Base-by-base conservation (phyloP, 2,888 invertebrate genomes). In the Cecidostiba fungosa region DNA sequence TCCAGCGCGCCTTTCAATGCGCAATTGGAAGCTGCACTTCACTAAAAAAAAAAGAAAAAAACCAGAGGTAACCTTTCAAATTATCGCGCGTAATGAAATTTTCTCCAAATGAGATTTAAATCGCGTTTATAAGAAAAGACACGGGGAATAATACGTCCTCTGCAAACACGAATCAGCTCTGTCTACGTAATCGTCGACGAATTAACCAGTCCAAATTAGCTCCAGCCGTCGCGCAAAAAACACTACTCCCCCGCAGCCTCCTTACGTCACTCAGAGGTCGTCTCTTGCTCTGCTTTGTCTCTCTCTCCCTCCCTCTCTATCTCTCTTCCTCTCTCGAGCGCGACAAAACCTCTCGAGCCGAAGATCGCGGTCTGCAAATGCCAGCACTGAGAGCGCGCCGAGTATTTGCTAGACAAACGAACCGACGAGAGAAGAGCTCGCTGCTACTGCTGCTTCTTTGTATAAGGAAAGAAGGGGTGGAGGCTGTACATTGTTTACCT, bases 321-420 rank as follows among this genome's bases (percentile, higher is more conserved):
- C 77, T 10, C n/a, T 10, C 32, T 16, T 32, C 29, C 66, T 39
- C 66, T 39, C 59, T 26, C 43, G 12, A 77, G 23, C 62, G 43
- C 59, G 78, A 78, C 84, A 66, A 79, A 85, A 85, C 76, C 85
- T 77, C 87, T 73, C 50, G 43, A 82, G 82, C 72, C 76, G 73
- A 79, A 82, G 82, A 87, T 74, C 80, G 82, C 62, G 76, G 78
- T 86, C 78, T 72, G 82, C 82, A 82, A 86, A 86, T 84, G 81
- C 84, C 50, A 77, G 69, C 54, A 66, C 36, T 36, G 69, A 36
- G 23, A 43, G 59, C 47, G n/a, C 26, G 77, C 36, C 36, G 74
- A 72, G 77, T 90, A 88, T 90, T 90, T 90, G 88, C 89, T 87
- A 85, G 87, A 88, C 89, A 90, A 90, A 90, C 88, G 89, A 88